Evolutionary conservation across 2,113 vertebrate genomes (phyloP), one percentile per base, ranked within the genome.

Genomic region (Oryzias woworae): DNA sequence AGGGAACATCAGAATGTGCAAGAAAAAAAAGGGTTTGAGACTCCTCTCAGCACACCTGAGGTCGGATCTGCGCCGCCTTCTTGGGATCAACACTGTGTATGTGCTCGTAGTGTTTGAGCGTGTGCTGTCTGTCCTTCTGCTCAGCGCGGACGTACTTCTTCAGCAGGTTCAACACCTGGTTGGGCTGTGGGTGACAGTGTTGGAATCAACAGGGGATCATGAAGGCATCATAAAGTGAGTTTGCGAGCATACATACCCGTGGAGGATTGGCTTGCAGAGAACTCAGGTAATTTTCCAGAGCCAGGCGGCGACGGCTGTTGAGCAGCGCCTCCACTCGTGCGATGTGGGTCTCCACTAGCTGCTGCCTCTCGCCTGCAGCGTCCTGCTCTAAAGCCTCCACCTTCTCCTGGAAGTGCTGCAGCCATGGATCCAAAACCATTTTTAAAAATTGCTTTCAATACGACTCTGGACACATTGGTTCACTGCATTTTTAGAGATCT

Each of bases 341-440:
- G 84, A 98, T 91, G 85, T 99, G 97, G 4, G 96, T 98, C 63
- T 99, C 97, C 69, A 98, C 96, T 36, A 99, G 90, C 88, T 98
- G 96, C 91, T 98, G 96, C 71, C 98, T 94, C 92, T 99, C 97
- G 0, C 94, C 95, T 0, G 95, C 97, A 3, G 97, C 95, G 78
- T 98, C 96, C 68, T 96, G 94, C 91, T 99, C 97, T 66, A 98
- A 89, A 15, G 94, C 94, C 71, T 98, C 97, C 63, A 98, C 95
- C 88, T 93, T 96, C 5, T 95, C 93, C 86, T 99, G 96, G 89
- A 98, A 99, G 85, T 95, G 95, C 97, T 99, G 77, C 48, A 61
- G 14, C 22, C 26, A 16, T 15, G n/a, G 47, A 18, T n/a, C 7
- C 5, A 18, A 2, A n/a, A 12, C 2, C 47, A 18, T 4, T 20